Evolutionary conservation across 2,113 vertebrate species (phyloP).

Genomic region (Macquaria australasica): DNA sequence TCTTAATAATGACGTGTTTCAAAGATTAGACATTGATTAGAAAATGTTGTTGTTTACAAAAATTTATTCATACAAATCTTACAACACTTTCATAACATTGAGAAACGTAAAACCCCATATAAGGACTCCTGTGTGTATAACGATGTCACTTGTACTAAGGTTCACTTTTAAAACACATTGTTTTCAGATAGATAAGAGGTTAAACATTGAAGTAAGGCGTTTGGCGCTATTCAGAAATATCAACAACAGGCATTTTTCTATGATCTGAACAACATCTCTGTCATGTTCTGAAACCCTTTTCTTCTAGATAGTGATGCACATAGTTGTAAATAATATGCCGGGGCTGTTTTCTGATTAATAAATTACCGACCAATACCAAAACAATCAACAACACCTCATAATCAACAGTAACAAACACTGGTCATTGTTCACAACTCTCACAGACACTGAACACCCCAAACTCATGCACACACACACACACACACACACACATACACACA

Average conservation of each 20-base stretch:
- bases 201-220: conserved; percentile 96
- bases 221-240: conserved; percentile 92
- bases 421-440: conserved; percentile 79
- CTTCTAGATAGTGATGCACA: conserved; percentile 75
- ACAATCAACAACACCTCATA: conserved; percentile 77
- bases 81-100: conserved; percentile 97
- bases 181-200: conserved; percentile 88
- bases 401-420: conserved; percentile 77
- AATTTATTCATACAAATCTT: conserved; percentile 99
- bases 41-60: conserved; percentile 97
- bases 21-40: conserved; percentile 94
- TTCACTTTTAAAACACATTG: conserved; percentile 90
- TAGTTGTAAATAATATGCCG: conserved; percentile 52
- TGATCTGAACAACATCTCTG: conserved; percentile 85
- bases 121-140: conserved; percentile 92
- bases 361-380: conserved; percentile 76
- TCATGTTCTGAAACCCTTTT: conserved; percentile 86
- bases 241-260: conserved; percentile 90
- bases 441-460: conserved; percentile 77
- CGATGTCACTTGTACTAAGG: conserved; percentile 87
- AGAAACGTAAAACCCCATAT: conserved; percentile 91
- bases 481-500: conserved; percentile 55
- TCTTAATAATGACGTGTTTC: conserved; percentile 67
- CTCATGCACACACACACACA: conserved; percentile 68
- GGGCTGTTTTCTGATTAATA: conserved; percentile 65